phyloP scores from a whole-genome alignment of 2,113 vertebrate species.

The Fukomys damarensis region DNA sequence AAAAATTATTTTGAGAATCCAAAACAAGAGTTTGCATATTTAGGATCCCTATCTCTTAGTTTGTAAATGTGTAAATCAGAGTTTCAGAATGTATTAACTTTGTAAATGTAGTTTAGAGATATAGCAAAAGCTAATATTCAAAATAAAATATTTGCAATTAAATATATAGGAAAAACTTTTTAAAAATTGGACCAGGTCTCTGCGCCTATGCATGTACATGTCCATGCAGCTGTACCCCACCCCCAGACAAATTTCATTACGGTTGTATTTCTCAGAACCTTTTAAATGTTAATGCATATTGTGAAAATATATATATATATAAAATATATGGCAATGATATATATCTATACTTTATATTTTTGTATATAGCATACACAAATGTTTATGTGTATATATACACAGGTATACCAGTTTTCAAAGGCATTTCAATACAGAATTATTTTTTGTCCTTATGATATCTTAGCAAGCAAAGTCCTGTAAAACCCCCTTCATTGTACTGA shows the following conservation, averaged over 20 bases:
- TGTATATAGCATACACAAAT: not conserved
- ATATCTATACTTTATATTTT: not conserved
- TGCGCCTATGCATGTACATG: fast-evolving
- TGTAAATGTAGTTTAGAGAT: slow-evolving; percentile 13
- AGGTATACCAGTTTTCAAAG: not conserved
- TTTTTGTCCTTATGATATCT: not conserved
- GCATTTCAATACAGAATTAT: not conserved
- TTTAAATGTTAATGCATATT: not conserved
- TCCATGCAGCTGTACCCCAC: not conserved
- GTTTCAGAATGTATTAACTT: not conserved
- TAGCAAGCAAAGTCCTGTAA: not conserved
- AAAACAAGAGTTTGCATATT: slow-evolving; percentile 22
- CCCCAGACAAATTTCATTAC: not conserved
- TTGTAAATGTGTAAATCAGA: not conserved
- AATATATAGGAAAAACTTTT: not conserved
- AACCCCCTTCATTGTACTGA: not conserved
- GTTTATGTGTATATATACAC: not conserved
- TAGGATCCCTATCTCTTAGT: not conserved
- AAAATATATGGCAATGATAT: too few relatives aligned
- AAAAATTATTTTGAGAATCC: not conserved
- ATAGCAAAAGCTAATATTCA: not conserved
- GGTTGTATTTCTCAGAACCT: not conserved
- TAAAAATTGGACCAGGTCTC: not conserved
- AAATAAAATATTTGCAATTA: not conserved
- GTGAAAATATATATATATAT: not conserved